Conservation (phyloP, 2,888 invertebrate genomes). For the Monopis laevigella region DNA sequence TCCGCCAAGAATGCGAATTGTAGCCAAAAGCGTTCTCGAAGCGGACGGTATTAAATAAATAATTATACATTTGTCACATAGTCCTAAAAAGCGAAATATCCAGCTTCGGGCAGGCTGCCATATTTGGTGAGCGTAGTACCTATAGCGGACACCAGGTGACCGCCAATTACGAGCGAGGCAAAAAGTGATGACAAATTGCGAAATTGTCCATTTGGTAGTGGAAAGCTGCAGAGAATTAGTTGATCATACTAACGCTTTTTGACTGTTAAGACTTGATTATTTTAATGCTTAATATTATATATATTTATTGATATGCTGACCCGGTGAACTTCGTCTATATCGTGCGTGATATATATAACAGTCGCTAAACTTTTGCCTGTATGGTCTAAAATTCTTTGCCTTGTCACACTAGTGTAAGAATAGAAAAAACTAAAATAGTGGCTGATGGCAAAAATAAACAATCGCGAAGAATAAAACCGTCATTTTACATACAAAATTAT, state of each 20-base stretch:
- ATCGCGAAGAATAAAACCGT: too few species aligned
- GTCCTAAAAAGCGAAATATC: slow-evolving; percentile 55
- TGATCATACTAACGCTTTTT: slow-evolving; percentile 1
- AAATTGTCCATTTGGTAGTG: slow-evolving; percentile 37
- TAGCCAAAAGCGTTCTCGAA: slow-evolving; percentile 45
- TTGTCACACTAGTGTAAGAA: too few species aligned
- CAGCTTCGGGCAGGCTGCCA: slow-evolving; percentile 39
- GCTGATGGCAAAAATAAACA: too few species aligned
- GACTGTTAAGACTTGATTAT: too few species aligned
- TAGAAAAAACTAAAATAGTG: too few species aligned
- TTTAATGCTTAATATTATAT: too few species aligned
- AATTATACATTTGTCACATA: slow-evolving; percentile 68
- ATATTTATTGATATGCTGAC: too few species aligned
- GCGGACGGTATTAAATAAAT: slow-evolving; percentile 61
- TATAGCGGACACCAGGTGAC: slow-evolving; percentile 39
- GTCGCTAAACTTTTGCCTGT: too few species aligned
- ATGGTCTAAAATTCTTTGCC: too few species aligned
- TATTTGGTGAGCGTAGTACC: slow-evolving; percentile 43
- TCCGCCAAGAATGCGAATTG: slow-evolving; percentile 45
- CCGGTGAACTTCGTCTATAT: too few species aligned
- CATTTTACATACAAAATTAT: too few species aligned
- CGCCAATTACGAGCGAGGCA: slow-evolving; percentile 55
- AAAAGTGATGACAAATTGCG: slow-evolving; percentile 64
- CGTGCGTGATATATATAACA: too few species aligned
- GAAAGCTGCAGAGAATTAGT: slow-evolving; percentile 4